A percentile compares a stretch with the other conserved stretches of the same genome.
Conservation (phyloP, 1,140 invertebrate genomes). For the Drosophila leontia region DNA sequence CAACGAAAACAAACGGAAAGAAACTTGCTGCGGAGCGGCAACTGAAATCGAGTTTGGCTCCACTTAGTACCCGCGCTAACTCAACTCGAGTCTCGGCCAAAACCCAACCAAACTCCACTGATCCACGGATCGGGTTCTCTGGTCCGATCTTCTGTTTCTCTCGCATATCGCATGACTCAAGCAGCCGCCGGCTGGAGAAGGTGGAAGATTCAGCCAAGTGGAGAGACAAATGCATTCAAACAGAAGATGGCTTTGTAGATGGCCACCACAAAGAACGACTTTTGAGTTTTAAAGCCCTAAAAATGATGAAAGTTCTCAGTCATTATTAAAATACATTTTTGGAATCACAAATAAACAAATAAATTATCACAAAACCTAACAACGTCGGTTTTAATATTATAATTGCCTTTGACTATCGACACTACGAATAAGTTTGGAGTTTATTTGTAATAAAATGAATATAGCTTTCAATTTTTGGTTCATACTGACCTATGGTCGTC, state of each 20-base stretch:
- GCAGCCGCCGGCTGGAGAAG: constrained; percentile 44
- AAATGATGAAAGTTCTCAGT: not conserved
- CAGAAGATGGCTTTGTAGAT: constrained; percentile 24
- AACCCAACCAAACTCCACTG: constrained; percentile 16
- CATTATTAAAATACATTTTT: constrained; percentile 3
- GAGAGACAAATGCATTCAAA: constrained; percentile 37
- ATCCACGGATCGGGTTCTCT: constrained; percentile 56
- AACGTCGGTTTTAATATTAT: not conserved
- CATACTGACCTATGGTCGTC: too few relatives aligned
- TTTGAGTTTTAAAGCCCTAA: not conserved
- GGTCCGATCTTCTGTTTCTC: constrained; percentile 47
- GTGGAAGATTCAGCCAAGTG: constrained; percentile 15
- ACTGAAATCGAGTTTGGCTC: constrained; percentile 69
- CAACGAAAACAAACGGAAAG: constrained; percentile 61
- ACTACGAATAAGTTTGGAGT: not conserved
- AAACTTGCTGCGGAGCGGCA: constrained; percentile 49
- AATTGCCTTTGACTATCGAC: not conserved
- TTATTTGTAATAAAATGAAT: not conserved
- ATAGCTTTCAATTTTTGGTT: not conserved
- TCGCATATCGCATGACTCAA: constrained; percentile 67
- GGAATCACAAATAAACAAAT: not conserved
- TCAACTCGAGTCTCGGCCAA: constrained; percentile 22
- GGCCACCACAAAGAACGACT: not conserved
- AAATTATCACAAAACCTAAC: not conserved
- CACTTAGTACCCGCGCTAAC: constrained; percentile 44